Evolutionary conservation across 2,113 vertebrate species (phyloP).

Genomic region (Trinectes maculatus): DNA sequence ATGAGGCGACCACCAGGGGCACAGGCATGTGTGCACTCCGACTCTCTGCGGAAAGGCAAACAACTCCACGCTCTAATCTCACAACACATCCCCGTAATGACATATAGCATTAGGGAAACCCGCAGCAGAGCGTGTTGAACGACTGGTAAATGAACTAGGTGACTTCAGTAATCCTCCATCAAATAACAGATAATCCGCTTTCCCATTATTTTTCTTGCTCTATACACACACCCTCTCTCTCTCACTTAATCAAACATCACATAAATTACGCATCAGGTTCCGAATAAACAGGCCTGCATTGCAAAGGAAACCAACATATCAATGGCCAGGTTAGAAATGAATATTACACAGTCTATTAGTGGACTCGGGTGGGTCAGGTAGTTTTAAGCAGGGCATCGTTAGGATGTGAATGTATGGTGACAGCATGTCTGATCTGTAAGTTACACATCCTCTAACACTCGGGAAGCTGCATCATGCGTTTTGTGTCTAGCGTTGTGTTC

Average conservation of each 20-base stretch:
- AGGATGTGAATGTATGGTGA: conserved; percentile 6
- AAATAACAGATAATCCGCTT: conserved; percentile 54
- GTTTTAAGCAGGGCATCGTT: conserved; percentile 16
- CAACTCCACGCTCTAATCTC: conserved; percentile 12
- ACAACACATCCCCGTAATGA: conserved; percentile 17
- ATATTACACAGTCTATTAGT: conserved; percentile 26
- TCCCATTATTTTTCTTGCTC: conserved; percentile 35
- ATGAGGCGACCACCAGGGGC: conserved; percentile 21
- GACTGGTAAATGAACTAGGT: conserved; percentile 23
- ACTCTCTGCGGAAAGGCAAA: conserved; percentile 14
- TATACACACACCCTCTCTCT: not conserved
- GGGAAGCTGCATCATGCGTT: conserved; percentile 10
- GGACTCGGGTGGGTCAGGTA: not conserved
- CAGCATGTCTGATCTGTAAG: conserved; percentile 1
- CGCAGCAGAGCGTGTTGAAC: not conserved
- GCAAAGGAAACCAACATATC: conserved; percentile 36
- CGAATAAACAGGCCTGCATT: conserved; percentile 37
- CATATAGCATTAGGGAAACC: conserved; percentile 24
- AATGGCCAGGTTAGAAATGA: conserved; percentile 8
- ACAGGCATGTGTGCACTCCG: not conserved
- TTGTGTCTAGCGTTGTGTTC: conserved; percentile 9
- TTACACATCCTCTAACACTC: not conserved
- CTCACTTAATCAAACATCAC: conserved; percentile 33
- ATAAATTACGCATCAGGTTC: conserved; percentile 46
- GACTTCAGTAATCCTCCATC: conserved; percentile 38